A percentile compares a stretch with the other conserved stretches of the same genome.
Conservation (phyloP, 2,797 vertebrate genomes). For the Dipus sagitta region DNA sequence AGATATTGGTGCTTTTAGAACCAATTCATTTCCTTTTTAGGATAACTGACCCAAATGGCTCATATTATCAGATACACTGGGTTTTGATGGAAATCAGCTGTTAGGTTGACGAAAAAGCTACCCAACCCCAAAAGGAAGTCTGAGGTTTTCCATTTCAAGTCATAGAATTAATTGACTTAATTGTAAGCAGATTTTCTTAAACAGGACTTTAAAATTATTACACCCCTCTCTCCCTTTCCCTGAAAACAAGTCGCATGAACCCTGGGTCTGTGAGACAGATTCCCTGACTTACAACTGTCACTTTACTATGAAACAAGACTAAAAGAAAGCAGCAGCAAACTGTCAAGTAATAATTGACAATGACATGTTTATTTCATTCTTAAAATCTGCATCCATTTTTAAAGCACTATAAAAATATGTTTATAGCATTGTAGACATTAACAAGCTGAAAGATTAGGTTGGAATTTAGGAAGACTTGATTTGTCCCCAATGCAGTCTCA, state of each 20-base stretch:
- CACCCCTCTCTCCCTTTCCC: neutral
- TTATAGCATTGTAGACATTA: neutral
- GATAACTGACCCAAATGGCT: conserved; percentile 48
- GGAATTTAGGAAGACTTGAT: neutral
- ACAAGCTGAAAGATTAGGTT: neutral
- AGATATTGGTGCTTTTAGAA: neutral
- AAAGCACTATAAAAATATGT: conserved; percentile 48
- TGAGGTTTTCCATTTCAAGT: conserved; percentile 75
- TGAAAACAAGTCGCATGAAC: conserved; percentile 44
- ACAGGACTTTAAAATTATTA: conserved; percentile 50
- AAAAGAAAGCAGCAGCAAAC: neutral
- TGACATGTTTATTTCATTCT: conserved; percentile 27
- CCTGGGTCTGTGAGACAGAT: conserved; percentile 1
- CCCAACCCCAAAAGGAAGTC: conserved; percentile 73
- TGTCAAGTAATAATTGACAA: neutral
- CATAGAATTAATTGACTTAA: conserved; percentile 72
- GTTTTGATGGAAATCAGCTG: conserved; percentile 70
- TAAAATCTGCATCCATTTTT: conserved; percentile 53
- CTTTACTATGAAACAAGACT: neutral
- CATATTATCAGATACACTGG: conserved; percentile 32
- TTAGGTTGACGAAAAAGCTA: conserved; percentile 58
- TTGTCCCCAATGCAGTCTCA: neutral
- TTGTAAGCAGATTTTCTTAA: conserved; percentile 71
- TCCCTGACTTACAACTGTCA: neutral
- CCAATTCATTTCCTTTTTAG: conserved; percentile 24